Percentiles rank a stretch among this genome's conserved stretches.
These are phyloP conservation scores for Pediacus dermestoides DNA, from an alignment of 2,888 invertebrate genomes.

Conservation along the genomic window DNA sequence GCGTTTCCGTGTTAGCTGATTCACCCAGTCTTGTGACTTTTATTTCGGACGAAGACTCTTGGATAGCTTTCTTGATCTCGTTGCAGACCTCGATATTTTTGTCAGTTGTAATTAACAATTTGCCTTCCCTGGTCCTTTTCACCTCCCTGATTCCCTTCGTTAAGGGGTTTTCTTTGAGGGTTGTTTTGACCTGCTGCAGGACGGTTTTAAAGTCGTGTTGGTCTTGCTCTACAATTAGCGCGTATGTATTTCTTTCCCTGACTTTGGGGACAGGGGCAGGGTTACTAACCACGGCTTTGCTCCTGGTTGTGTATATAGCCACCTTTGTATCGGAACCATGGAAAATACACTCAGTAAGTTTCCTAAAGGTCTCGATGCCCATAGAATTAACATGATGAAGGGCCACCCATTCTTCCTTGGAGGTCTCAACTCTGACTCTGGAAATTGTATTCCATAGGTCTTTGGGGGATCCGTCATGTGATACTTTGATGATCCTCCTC, in stretches of 20 bases:
- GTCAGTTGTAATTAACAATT: constrained; percentile 8
- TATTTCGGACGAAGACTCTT: not conserved
- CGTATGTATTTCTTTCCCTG: constrained; percentile 2
- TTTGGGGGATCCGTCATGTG: not conserved
- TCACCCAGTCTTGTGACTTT: constrained; percentile 3
- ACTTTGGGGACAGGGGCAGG: not conserved
- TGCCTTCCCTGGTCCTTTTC: constrained; percentile 11
- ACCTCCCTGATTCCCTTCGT: constrained; percentile 3
- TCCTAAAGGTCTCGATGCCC: not conserved
- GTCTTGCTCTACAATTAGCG: not conserved
- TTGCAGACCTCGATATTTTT: constrained; percentile 4
- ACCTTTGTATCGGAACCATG: constrained; percentile 3
- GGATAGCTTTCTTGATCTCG: not conserved
- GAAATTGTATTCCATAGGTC: constrained; percentile 3
- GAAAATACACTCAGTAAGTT: constrained; percentile 2
- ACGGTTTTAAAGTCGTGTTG: not conserved
- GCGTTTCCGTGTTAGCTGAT: constrained; percentile 1
- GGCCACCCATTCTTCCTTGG: constrained; percentile 1
- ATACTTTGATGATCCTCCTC: constrained; percentile 5
- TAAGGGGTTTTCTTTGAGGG: not conserved
- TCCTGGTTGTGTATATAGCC: constrained; percentile 1
- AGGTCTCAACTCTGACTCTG: not conserved
- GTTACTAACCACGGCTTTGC: not conserved
- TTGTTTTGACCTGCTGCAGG: not conserved
- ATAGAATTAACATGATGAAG: not conserved